Base-by-base conservation (phyloP, 1,140 invertebrate genomes). In the Radopholus similis region DNA sequence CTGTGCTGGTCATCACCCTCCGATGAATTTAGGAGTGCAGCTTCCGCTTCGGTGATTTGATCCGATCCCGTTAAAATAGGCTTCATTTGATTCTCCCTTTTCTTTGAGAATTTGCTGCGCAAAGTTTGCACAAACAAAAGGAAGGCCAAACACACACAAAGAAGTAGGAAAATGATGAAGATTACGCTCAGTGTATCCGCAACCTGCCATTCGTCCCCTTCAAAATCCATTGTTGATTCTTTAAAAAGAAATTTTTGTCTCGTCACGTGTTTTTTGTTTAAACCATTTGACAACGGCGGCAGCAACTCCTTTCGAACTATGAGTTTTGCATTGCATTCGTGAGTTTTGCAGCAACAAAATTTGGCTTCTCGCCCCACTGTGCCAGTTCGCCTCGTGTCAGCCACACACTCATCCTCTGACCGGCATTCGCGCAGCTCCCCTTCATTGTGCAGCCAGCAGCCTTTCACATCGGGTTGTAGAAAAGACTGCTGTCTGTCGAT, bases 301-400 rank as follows among this genome's bases (percentile, higher is more conserved):
- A 9, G 6, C 47, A 8, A 11, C 47, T 51, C 18, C 21, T 0
- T 4, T 9, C 13, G 30, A 28, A 51, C 21, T 28, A 51, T 51
- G 32, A 21, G 40, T 21, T 72, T 73, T 11, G 60, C 26, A 49
- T 76, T 76, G 58, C 74, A 76, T 37, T 78, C 57, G 35, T 76
- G 74, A 9, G 74, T 78, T n/a, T 69, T 55, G 47, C 74, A 76
- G 23, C 74, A 76, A 67, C 74, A 76, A 26, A 76, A 76, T 51
- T 68, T 62, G 1, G 66, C 64, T 18, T 63, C 26, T 53, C 54
- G 57, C 8, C 54, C 57, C 28, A 13, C 26, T 23, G 37, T 38
- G 6, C 76, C 72, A 5, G 76, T 74, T 15, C 47, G 49, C 0
- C 74, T 47, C 5, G 59, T 59, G 28, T 75, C 65, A 26, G 51